Conservation (phyloP, 2,113 vertebrate genomes). For the Perca fluviatilis region DNA sequence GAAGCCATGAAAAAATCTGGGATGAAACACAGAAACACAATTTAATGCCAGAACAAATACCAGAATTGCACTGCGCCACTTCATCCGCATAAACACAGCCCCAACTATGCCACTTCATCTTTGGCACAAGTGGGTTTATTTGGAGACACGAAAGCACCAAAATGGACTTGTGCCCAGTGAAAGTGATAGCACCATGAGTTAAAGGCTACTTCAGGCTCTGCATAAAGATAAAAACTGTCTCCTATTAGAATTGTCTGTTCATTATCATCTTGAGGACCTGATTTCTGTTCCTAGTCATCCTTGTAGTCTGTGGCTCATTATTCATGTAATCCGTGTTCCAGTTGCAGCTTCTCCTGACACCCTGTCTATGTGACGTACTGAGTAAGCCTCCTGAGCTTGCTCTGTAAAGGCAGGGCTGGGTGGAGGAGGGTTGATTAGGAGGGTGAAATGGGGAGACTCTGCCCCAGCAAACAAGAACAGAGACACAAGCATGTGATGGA, state of each 20-base stretch:
- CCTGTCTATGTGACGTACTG: conserved; percentile 49
- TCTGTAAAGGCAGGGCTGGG: conserved; percentile 21
- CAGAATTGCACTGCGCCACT: conserved; percentile 20
- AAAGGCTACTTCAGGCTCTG: conserved; percentile 33
- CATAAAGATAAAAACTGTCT: conserved; percentile 40
- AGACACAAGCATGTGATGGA: conserved; percentile 57
- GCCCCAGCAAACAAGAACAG: conserved; percentile 61
- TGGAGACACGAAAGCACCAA: conserved; percentile 22
- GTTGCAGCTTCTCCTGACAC: conserved; percentile 66
- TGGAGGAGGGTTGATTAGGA: conserved; percentile 32
- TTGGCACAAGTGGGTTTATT: conserved; percentile 27
- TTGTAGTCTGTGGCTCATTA: conserved; percentile 66
- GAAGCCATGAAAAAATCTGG: conserved; percentile 2
- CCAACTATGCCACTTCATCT: conserved; percentile 19
- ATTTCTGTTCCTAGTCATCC: conserved; percentile 57
- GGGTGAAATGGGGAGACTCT: conserved; percentile 35
- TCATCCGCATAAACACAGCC: conserved; percentile 38
- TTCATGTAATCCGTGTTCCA: conserved; percentile 73
- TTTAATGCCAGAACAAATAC: conserved; percentile 17
- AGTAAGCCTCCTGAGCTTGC: conserved; percentile 43
- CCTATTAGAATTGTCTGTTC: conserved; percentile 52
- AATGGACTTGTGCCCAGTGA: conserved; percentile 10
- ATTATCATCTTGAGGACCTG: conserved; percentile 48
- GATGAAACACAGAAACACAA: conserved; percentile 37
- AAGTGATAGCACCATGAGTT: conserved; percentile 21